Conservation (phyloP, 2,113 vertebrate genomes). For the Gambusia holbrooki region DNA sequence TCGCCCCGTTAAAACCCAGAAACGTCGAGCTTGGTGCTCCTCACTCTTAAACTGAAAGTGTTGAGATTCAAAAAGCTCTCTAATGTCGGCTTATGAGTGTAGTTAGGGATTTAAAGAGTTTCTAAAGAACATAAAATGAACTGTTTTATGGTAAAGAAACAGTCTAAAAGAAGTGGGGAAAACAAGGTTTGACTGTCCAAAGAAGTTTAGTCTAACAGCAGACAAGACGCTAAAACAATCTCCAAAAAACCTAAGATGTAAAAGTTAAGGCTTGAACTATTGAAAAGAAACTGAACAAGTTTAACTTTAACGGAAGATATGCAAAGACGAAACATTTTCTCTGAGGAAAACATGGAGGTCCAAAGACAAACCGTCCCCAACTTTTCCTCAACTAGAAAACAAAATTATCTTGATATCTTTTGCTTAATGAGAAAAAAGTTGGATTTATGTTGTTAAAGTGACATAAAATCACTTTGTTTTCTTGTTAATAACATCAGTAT, state of each 20-base stretch:
- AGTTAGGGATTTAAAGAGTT: background rate
- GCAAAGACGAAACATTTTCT: too few relatives aligned
- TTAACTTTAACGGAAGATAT: too few relatives aligned
- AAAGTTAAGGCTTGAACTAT: too few relatives aligned
- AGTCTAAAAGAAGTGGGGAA: too few relatives aligned
- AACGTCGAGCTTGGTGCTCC: background rate
- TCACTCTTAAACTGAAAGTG: background rate
- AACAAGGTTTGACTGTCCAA: too few relatives aligned
- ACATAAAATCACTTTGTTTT: background rate
- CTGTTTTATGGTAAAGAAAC: background rate
- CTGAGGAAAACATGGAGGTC: too few relatives aligned
- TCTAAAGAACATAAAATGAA: background rate
- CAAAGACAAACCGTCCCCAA: background rate
- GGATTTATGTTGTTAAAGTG: background rate
- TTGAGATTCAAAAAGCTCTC: background rate
- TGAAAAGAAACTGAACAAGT: too few relatives aligned
- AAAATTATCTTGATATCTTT: background rate
- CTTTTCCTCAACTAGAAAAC: background rate
- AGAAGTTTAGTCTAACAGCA: too few relatives aligned
- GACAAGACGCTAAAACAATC: too few relatives aligned
- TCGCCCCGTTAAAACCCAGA: background rate
- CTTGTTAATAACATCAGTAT: background rate
- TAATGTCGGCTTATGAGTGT: background rate
- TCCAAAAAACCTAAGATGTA: too few relatives aligned
- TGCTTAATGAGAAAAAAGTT: background rate